These are phyloP conservation scores for Hyles lineata DNA, from an alignment of 2,888 invertebrate genomes.

Conservation along the genomic window DNA sequence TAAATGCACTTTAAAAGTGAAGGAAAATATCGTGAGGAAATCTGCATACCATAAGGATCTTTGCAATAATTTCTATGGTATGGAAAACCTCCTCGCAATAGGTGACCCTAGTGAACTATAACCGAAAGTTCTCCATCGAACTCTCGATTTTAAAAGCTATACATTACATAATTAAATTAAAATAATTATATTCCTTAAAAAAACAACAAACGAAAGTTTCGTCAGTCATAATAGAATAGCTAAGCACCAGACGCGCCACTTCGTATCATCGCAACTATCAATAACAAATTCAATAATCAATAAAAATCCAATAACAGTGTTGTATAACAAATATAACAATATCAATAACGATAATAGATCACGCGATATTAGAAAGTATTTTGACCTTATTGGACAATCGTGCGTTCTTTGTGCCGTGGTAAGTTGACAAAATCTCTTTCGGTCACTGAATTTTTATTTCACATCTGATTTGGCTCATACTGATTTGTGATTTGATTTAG, in stretches of 20 bases:
- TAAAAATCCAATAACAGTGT: conserved; percentile 27
- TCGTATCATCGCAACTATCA: conserved; percentile 11
- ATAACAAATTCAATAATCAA: conserved; percentile 27
- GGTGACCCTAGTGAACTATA: too few species aligned
- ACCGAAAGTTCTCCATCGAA: too few species aligned
- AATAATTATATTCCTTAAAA: not conserved
- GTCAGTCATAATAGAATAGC: not conserved
- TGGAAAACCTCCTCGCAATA: too few species aligned
- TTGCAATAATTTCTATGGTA: too few species aligned
- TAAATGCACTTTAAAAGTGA: too few species aligned
- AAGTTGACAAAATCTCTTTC: conserved; percentile 31
- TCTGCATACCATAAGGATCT: too few species aligned
- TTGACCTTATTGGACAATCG: conserved; percentile 37
- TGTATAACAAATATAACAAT: conserved; percentile 29
- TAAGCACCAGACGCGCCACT: not conserved
- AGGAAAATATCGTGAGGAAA: too few species aligned
- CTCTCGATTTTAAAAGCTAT: too few species aligned
- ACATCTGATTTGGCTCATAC: not conserved
- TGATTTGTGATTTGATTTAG: not conserved
- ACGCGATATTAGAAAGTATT: conserved; percentile 41
- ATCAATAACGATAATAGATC: conserved; percentile 24
- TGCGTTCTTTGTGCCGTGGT: conserved; percentile 19
- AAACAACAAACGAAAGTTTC: conserved; percentile 3
- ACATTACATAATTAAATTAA: not conserved
- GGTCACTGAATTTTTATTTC: not conserved